Base-by-base conservation (phyloP, 2,113 vertebrate genomes). In the Ranitomeya variabilis region DNA sequence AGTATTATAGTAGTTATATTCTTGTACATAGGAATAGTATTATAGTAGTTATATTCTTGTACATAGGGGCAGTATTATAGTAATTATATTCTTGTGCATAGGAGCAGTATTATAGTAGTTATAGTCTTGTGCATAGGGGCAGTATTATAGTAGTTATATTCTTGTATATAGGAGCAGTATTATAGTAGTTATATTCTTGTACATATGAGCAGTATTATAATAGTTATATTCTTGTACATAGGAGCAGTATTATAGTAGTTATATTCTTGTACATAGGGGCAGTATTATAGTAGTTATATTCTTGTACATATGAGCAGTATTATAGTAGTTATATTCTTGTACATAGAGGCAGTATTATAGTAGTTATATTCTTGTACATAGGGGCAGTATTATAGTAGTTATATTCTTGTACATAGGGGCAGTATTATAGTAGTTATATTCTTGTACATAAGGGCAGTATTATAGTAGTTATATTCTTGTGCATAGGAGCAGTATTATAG, bases 251-350 rank as follows among this genome's bases (percentile, higher is more conserved):
- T 74, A 74, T 74, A 69, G 71, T 74, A 74, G 71, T 74, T 74
- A 74, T 74, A 74, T 74, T 74, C 71, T 45, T 74, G 71, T 74
- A 74, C 7, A 74, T 37, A 18, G 31, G 71, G 7, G 26, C 31
- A 74, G 71, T 74, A 74, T 74, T 74, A 74, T 74, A 69, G 71
- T 74, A 45, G 26, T 45, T 74, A 31, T 31, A 31, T 31, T 31
- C 26, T 31, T 31, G 26, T 31, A 31, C 26, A 31, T 31, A 6
- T 45, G 5, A 4, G 73, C 8, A 52, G 73, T 76, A 52, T 76
- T 52, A 45, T 76, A 76, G 73, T 76, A 74, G 73, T 76, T 76
- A 76, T 76, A 74, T 76, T 76, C 73, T 52, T 76, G 73, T 52
- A 76, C 16, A 76, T 52, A 76, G 73, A 45, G 6, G 67, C 23